A percentile compares a stretch with the other conserved stretches of the same genome.
These are phyloP conservation scores for Ornithorhynchus anatinus DNA, from an alignment of 2,113 vertebrate genomes.

Conservation along the genomic window DNA sequence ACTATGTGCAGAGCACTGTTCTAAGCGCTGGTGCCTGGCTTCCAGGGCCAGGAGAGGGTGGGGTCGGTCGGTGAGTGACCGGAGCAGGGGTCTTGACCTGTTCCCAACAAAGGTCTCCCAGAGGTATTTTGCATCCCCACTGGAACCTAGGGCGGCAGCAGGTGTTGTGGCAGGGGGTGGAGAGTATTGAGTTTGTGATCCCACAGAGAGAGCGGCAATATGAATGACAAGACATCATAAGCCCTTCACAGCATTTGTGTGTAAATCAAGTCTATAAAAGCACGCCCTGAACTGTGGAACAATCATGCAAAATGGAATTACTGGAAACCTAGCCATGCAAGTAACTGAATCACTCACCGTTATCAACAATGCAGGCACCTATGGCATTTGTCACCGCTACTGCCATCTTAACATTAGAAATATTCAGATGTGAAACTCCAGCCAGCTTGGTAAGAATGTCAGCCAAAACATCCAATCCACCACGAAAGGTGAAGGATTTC, in stretches of 20 bases:
- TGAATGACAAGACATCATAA: neutral
- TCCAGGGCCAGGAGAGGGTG: no score
- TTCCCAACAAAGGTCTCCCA: no score
- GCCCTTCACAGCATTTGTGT: neutral
- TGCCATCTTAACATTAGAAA: slow-evolving; percentile 75
- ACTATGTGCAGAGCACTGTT: no score
- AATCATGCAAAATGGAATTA: slow-evolving; percentile 22
- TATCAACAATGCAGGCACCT: slow-evolving; percentile 87
- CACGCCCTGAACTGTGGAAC: neutral
- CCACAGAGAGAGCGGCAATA: neutral
- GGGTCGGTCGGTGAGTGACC: no score
- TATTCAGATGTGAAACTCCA: slow-evolving; percentile 67
- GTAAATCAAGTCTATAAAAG: slow-evolving; percentile 13
- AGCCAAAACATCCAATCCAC: slow-evolving; percentile 82
- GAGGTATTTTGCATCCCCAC: no score
- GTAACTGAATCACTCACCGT: slow-evolving; percentile 73
- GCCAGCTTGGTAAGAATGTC: slow-evolving; percentile 73
- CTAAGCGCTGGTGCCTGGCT: no score
- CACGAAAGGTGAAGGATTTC: slow-evolving; percentile 84
- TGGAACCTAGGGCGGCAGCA: no score
- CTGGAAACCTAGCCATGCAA: slow-evolving; percentile 12
- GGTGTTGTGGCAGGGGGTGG: no score
- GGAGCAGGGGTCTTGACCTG: no score
- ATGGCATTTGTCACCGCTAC: slow-evolving; percentile 84
- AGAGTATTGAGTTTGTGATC: no score